A percentile compares a stretch with the other conserved stretches of the same genome.
These are phyloP conservation scores for Cecidostiba fungosa DNA, from an alignment of 2,888 invertebrate genomes.

Conservation along the genomic window DNA sequence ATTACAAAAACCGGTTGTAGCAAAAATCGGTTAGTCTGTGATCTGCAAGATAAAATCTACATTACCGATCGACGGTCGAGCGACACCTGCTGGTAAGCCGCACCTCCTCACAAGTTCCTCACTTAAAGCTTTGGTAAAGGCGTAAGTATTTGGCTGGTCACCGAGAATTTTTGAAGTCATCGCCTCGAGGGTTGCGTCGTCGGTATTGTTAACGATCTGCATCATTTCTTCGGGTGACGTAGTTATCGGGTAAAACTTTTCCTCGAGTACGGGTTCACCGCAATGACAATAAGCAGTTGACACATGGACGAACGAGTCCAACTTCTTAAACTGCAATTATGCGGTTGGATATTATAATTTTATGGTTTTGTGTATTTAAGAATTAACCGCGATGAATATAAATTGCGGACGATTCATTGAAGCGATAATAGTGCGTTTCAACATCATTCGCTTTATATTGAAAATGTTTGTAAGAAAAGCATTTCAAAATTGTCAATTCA, in stretches of 20 bases:
- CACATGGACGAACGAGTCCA: constrained; percentile 87
- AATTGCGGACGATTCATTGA: too few relatives aligned
- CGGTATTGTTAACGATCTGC: constrained; percentile 85
- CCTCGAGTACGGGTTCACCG: constrained; percentile 88
- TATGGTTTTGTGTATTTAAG: neutral
- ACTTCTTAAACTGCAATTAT: constrained; percentile 69
- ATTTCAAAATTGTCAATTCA: neutral
- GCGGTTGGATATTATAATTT: neutral
- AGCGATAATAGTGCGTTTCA: too few relatives aligned
- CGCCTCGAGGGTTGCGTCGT: constrained; percentile 84
- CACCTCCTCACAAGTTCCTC: constrained; percentile 91
- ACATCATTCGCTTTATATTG: too few relatives aligned
- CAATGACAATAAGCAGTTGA: constrained; percentile 97
- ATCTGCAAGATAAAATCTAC: constrained; percentile 19
- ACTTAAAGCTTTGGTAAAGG: constrained; percentile 96
- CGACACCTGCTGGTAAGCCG: constrained; percentile 89
- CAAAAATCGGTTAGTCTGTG: neutral
- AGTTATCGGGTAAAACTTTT: constrained; percentile 87
- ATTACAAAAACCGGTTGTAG: neutral
- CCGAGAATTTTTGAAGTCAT: constrained; percentile 87
- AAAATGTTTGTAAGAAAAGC: too few relatives aligned
- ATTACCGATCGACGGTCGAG: constrained; percentile 95
- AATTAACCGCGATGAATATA: neutral
- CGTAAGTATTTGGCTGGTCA: constrained; percentile 96
- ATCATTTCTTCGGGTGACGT: constrained; percentile 84